phyloP scores from a whole-genome alignment of 2,888 invertebrate species.

The Drosophila eohydei region DNA sequence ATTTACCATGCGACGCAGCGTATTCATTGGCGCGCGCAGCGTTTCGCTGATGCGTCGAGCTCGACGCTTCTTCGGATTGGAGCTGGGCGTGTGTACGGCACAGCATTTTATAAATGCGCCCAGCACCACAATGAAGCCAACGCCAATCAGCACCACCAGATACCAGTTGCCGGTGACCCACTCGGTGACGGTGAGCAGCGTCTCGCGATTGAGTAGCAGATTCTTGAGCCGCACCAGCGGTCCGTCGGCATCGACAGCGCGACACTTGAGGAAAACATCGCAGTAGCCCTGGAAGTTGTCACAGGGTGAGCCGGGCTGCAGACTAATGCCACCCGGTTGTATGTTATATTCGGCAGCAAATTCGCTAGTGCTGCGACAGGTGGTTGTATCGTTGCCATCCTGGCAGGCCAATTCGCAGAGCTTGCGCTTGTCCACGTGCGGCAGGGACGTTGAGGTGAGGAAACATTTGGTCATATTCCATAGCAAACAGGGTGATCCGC shows the following conservation, averaged over 20 bases:
- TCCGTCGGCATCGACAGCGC: constrained; percentile 99
- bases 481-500: constrained; percentile 97
- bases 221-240: constrained; percentile 98
- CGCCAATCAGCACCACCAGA: constrained; percentile 95
- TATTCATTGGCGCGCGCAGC: constrained; percentile 95
- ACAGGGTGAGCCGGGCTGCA: constrained; percentile 98
- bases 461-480: constrained; percentile 98
- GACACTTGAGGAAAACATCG: constrained; percentile 99
- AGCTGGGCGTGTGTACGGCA: constrained; percentile 99
- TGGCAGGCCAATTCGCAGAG: constrained; percentile 99
- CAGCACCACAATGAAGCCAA: constrained; percentile 97
- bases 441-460: constrained; percentile 91
- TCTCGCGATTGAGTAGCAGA: constrained; percentile 95
- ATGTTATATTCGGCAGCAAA: constrained; percentile 91
- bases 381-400: constrained; percentile 89
- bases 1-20: constrained; percentile 93
- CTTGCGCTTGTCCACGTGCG: constrained; percentile 92
- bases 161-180: constrained; percentile 99
- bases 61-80: constrained; percentile 98
- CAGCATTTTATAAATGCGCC: constrained; percentile 99
- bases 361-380: constrained; percentile 95
- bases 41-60: constrained; percentile 97
- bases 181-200: constrained; percentile 93
- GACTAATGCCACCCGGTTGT: constrained; percentile 92
- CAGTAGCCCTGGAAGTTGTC: constrained; percentile 99